Evolutionary conservation across 2,888 invertebrate genomes (phyloP).

Genomic region (Trilocha varians): DNA sequence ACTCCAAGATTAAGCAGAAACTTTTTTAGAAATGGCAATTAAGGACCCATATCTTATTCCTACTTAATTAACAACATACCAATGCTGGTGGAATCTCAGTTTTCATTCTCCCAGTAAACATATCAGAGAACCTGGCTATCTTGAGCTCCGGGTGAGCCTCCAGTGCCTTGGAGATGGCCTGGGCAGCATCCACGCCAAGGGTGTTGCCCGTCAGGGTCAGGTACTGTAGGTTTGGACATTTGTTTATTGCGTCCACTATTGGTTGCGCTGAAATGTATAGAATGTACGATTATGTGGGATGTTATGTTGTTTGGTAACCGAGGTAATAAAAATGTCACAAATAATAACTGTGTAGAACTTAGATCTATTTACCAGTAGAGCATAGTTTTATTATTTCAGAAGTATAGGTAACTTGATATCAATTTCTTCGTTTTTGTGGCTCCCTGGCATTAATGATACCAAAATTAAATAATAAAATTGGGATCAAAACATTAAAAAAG

Average conservation of each 20-base stretch:
- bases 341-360: no score
- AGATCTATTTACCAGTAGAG: no score
- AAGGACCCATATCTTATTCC: not conserved
- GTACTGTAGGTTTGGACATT: slow-evolving; percentile 77
- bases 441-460: no score
- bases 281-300: not conserved
- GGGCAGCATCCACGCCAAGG: slow-evolving; percentile 90
- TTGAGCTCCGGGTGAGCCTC: slow-evolving; percentile 84
- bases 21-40: no score
- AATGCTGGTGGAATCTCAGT: slow-evolving; percentile 95
- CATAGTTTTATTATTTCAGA: no score
- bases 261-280: slow-evolving; percentile 72
- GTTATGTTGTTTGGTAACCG: slow-evolving; percentile 11
- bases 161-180: slow-evolving; percentile 86
- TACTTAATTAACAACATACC: slow-evolving; percentile 51
- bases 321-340: no score
- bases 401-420: no score
- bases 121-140: slow-evolving; percentile 92
- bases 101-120: slow-evolving; percentile 97
- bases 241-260: slow-evolving; percentile 83
- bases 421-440: no score
- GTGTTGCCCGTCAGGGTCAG: slow-evolving; percentile 95
- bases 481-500: no score
- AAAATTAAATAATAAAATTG: no score
- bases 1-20: no score